A percentile compares a stretch with the other conserved stretches of the same genome.
These are phyloP conservation scores for Pseudonaja textilis DNA, from an alignment of 2,113 vertebrate species.

Conservation along the genomic window DNA sequence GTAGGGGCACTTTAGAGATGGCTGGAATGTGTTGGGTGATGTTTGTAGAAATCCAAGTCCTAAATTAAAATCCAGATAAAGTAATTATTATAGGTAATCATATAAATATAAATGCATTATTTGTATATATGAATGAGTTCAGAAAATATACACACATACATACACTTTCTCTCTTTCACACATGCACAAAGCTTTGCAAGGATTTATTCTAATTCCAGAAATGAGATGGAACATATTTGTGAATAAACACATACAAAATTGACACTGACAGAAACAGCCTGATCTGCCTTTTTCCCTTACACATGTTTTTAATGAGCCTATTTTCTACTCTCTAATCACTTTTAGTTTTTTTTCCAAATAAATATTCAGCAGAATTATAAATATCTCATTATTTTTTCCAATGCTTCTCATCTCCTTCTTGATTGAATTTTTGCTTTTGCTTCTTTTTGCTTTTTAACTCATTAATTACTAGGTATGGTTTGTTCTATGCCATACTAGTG, in stretches of 20 bases:
- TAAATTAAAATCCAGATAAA: not conserved
- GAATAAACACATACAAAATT: not conserved
- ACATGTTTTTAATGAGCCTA: not conserved
- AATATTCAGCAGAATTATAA: not conserved
- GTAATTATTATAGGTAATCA: not conserved
- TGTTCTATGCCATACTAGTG: not conserved
- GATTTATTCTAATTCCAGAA: not conserved
- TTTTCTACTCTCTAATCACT: not conserved
- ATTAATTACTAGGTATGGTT: not conserved
- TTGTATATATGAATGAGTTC: not conserved
- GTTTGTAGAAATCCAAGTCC: not conserved
- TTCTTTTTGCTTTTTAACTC: not conserved
- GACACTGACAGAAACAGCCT: not conserved
- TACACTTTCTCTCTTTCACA: not conserved
- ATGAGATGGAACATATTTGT: not conserved
- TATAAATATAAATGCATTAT: not conserved
- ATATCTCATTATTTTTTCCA: not conserved
- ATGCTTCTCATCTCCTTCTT: not conserved
- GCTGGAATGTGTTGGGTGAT: not conserved
- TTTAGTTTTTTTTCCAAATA: not conserved
- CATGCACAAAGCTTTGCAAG: not conserved
- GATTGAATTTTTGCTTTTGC: not conserved
- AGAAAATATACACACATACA: not conserved
- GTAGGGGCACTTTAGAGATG: not conserved
- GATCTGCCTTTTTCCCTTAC: not conserved